These are phyloP conservation scores for Drosophila varians DNA, from an alignment of 1,140 invertebrate genomes.

Conservation along the genomic window DNA sequence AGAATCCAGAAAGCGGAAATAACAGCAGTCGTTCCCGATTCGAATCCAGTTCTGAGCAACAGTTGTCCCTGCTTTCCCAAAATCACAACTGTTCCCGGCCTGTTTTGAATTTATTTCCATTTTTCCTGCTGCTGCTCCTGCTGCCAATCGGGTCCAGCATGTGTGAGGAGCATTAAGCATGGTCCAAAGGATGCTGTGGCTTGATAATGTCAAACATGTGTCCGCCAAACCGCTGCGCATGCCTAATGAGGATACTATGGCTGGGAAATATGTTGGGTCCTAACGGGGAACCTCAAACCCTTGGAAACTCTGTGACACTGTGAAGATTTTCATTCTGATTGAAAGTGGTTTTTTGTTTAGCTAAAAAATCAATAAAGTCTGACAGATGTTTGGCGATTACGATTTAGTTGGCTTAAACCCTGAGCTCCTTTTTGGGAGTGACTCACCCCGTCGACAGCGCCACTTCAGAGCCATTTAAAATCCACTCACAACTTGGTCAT, in stretches of 20 bases:
- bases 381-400: background rate
- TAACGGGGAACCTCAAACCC: conserved; percentile 34
- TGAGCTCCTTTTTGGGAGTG: background rate
- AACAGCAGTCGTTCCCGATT: conserved; percentile 54
- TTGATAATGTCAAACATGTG: conserved; percentile 78
- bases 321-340: conserved; percentile 22
- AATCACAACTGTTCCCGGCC: conserved; percentile 69
- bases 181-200: conserved; percentile 53
- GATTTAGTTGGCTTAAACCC: no score
- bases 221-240: conserved; percentile 43
- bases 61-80: conserved; percentile 56
- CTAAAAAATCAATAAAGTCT: background rate
- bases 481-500: conserved; percentile 54
- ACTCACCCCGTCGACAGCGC: conserved; percentile 20
- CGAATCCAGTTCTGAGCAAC: conserved; percentile 58
- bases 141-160: conserved; percentile 29
- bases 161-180: conserved; percentile 63
- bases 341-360: background rate
- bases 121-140: conserved; percentile 49
- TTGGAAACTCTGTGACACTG: conserved; percentile 16
- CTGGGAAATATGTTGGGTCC: conserved; percentile 43
- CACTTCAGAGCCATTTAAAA: conserved; percentile 35
- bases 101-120: conserved; percentile 74
- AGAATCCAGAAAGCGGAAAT: conserved; percentile 63
- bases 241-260: conserved; percentile 40